A percentile compares a stretch with the other conserved stretches of the same genome.
phyloP scores from a whole-genome alignment of 1,140 invertebrate genomes.

The Heliconius hermathena region DNA sequence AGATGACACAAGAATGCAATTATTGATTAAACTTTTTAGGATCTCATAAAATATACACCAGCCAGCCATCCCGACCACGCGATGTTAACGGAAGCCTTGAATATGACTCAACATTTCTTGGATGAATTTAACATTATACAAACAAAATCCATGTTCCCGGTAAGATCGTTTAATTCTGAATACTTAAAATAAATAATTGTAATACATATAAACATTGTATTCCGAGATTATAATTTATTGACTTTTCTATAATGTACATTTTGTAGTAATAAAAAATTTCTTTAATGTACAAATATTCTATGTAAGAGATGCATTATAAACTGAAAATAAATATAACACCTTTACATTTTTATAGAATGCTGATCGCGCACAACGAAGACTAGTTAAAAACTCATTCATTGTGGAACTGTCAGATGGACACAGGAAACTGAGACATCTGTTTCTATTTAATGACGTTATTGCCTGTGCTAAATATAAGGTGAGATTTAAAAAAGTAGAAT shows the following conservation, averaged over 20 bases:
- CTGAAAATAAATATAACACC: background rate
- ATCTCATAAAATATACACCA: constrained; percentile 94
- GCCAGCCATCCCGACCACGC: constrained; percentile 91
- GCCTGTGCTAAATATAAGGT: constrained; percentile 97
- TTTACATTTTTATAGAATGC: constrained; percentile 83
- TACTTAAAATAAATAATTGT: background rate
- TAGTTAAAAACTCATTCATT: constrained; percentile 97
- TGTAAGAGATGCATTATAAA: too few species aligned
- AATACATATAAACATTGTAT: background rate
- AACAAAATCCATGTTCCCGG: constrained; percentile 91
- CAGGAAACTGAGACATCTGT: constrained; percentile 94
- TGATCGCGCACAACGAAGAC: constrained; percentile 90
- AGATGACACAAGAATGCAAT: too few species aligned
- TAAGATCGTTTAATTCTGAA: constrained; percentile 68
- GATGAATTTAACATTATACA: constrained; percentile 95
- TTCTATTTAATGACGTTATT: constrained; percentile 97
- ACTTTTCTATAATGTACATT: too few species aligned
- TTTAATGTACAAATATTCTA: too few species aligned
- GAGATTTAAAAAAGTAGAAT: constrained; percentile 33
- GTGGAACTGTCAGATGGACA: constrained; percentile 94
- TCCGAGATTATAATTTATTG: too few species aligned
- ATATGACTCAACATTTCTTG: constrained; percentile 94
- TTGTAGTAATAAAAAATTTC: too few species aligned
- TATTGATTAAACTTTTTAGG: constrained; percentile 81
- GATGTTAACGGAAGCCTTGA: constrained; percentile 91